Evolutionary conservation across 2,113 vertebrate genomes (phyloP).

Genomic region (Dinomys branickii): DNA sequence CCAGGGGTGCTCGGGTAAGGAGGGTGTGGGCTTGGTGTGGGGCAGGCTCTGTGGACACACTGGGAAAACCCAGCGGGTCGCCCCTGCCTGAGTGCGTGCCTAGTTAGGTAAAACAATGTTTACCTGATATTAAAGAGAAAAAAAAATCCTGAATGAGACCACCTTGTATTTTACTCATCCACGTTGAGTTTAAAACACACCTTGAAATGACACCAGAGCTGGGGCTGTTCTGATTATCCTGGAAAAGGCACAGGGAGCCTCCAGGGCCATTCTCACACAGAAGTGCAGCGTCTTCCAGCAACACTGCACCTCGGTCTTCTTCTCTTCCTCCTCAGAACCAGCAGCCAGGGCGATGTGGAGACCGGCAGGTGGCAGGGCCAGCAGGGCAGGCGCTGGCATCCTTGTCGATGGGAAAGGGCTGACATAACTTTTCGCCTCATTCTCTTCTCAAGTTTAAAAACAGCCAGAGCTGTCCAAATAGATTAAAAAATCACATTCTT

Average conservation of each 20-base stretch:
- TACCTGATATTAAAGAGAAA: conserved; percentile 19
- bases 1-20: conserved; percentile 59
- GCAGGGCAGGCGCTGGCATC: not conserved
- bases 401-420: not conserved
- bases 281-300: not conserved
- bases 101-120: not conserved
- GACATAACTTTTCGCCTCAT: not conserved
- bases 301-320: no score
- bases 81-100: not conserved
- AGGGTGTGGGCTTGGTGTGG: conserved; percentile 80
- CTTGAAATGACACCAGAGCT: not conserved
- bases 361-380: not conserved
- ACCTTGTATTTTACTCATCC: not conserved
- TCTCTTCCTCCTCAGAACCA: not conserved
- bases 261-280: not conserved
- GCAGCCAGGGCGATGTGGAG: not conserved
- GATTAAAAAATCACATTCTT: not conserved
- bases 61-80: conserved; percentile 65
- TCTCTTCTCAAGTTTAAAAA: not conserved
- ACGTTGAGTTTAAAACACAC: not conserved
- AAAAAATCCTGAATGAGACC: not conserved
- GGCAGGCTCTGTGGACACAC: conserved; percentile 74
- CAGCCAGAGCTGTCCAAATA: not conserved
- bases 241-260: not conserved
- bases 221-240: not conserved